These are phyloP conservation scores for Mastomys natalensis DNA, from an alignment of 2,113 vertebrate genomes.

Conservation along the genomic window DNA sequence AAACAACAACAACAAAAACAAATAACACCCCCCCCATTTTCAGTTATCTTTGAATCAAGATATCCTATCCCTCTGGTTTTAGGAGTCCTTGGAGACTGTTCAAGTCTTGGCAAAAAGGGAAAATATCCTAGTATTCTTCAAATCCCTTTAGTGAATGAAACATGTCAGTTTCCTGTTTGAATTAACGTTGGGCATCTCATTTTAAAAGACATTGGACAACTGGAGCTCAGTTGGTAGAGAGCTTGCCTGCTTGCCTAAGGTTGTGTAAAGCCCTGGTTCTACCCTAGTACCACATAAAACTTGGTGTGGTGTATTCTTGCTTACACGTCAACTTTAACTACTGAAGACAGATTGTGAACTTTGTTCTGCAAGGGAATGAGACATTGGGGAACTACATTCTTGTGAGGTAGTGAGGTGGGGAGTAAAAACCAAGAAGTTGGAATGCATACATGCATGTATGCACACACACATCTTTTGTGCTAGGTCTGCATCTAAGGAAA, in stretches of 20 bases:
- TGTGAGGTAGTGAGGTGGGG: neutral
- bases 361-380: neutral
- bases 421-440: neutral
- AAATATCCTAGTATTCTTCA: neutral
- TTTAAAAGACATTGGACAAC: too few relatives aligned
- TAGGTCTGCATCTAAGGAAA: neutral
- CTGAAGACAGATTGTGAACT: neutral
- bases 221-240: too few relatives aligned
- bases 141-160: neutral
- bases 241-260: neutral
- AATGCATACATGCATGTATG: neutral
- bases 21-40: neutral
- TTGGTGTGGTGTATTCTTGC: too few relatives aligned
- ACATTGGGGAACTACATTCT: neutral
- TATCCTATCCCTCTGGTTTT: neutral
- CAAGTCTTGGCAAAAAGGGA: neutral
- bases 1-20: too few relatives aligned
- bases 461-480: neutral
- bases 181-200: neutral
- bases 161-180: neutral
- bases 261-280: neutral
- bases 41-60: neutral
- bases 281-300: neutral
- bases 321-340: neutral
- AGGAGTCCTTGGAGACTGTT: neutral